Evolutionary conservation across 2,113 vertebrate genomes (phyloP), one percentile per base, ranked within the genome.

Genomic region (Grammomys dolichurus): DNA sequence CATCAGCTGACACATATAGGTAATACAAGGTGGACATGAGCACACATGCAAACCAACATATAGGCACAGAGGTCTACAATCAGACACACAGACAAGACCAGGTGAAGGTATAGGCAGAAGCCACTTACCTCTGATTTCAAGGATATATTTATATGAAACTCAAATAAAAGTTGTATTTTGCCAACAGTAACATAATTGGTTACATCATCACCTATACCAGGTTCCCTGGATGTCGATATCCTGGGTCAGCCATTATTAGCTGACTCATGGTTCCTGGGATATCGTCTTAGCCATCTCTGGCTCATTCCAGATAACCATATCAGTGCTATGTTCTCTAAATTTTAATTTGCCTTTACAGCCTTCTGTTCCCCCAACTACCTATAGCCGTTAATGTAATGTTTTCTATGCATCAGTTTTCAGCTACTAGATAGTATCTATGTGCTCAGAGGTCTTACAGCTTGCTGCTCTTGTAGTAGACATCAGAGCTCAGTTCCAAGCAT

Each of bases 371-470:
- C 11, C 33, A 63, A 85, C 89, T 19, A 94, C 51, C 65, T 76
- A 90, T 14, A 96, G 0, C 67, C 84, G 40, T 95, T 60, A 69
- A 69, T 90, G 20, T 76, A 4, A 96, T 76, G 48, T 22, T 96
- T 56, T 31, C 46, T 82, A 40, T 93, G 48, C 19, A 97, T 54
- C 31, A 89, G 87, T 95, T 75, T 90, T 92, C 97, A 95, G 51
- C 36, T 87, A 84, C 86, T 95, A 31, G 11, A 10, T 63, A 10
- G n/a, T 16, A 63, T 43, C 58, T 84, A 43, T 26, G 40, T 84
- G 80, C 56, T 82, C 56, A 40, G 12, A 40, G 56, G 13, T 63
- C 56, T 51, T 51, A 10, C 31, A 43, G 81, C n/a, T 84, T 63
- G 12, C 13, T 31, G n/a, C 3, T 63, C n/a, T 84, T 43, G n/a